Conservation (phyloP, 2,888 invertebrate species). For the Phania funesta region DNA sequence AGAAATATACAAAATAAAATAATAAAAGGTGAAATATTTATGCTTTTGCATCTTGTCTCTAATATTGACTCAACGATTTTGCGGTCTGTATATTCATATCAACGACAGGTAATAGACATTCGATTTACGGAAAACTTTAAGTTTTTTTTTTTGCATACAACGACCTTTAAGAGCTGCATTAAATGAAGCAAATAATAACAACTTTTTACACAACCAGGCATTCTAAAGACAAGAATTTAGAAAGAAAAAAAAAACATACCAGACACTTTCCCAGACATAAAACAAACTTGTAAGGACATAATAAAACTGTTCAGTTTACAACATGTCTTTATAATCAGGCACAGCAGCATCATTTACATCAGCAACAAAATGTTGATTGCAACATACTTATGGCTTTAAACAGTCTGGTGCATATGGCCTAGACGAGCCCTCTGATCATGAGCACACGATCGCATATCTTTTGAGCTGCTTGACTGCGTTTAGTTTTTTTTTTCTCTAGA, state of each 20-base stretch:
- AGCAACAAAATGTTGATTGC: not conserved
- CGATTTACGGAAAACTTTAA: conserved; percentile 1
- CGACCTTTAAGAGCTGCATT: conserved; percentile 49
- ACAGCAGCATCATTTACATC: conserved; percentile 40
- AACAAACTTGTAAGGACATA: conserved; percentile 48
- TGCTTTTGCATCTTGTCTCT: not conserved
- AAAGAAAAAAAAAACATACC: not conserved
- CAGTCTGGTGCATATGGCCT: conserved; percentile 49
- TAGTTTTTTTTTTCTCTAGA: not conserved
- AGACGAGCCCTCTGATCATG: conserved; percentile 67
- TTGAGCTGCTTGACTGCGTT: conserved; percentile 10
- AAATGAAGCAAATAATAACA: conserved; percentile 36
- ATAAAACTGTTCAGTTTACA: conserved; percentile 49
- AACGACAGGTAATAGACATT: conserved; percentile 6
- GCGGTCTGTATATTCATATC: not conserved
- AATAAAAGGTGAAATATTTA: not conserved
- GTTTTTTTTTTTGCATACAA: conserved; percentile 21
- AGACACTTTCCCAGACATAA: conserved; percentile 42
- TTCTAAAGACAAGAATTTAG: conserved; percentile 50
- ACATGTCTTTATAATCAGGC: conserved; percentile 54
- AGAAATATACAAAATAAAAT: no score
- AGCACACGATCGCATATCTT: conserved; percentile 49
- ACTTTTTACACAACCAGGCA: conserved; percentile 32
- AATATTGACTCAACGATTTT: not conserved
- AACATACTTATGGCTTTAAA: conserved; percentile 9